These are phyloP conservation scores for Phengaris alcon DNA, from an alignment of 2,888 invertebrate species.

Conservation along the genomic window DNA sequence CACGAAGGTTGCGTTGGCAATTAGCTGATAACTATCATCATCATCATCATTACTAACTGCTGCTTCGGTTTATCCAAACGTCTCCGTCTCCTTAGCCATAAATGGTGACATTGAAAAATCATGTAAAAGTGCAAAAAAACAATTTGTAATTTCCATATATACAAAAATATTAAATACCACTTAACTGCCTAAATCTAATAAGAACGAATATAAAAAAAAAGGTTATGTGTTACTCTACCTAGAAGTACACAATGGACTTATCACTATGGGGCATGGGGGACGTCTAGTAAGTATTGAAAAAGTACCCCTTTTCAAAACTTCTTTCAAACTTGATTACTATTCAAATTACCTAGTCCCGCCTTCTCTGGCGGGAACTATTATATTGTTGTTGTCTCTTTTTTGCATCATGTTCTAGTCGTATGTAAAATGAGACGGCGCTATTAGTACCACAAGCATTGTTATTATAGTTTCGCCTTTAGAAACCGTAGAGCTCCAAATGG, in stretches of 20 bases:
- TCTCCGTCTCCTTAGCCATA: too few relatives aligned
- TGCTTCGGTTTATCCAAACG: too few relatives aligned
- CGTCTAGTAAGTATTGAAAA: slow-evolving; percentile 44
- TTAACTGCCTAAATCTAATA: background rate
- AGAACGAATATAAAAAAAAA: background rate
- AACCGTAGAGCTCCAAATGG: slow-evolving; percentile 42
- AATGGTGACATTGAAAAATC: too few relatives aligned
- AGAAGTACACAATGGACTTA: background rate
- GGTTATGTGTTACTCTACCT: background rate
- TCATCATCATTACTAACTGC: too few relatives aligned
- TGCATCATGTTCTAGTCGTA: slow-evolving; percentile 40
- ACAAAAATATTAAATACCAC: too few relatives aligned
- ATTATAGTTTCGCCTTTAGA: slow-evolving; percentile 61
- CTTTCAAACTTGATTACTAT: slow-evolving; percentile 73
- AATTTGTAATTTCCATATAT: too few relatives aligned
- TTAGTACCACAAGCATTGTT: slow-evolving; percentile 63
- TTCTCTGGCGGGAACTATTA: slow-evolving; percentile 45
- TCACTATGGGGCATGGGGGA: background rate
- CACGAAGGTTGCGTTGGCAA: too few relatives aligned
- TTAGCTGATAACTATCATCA: too few relatives aligned
- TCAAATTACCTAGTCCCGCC: slow-evolving; percentile 70
- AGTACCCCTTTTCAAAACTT: slow-evolving; percentile 71
- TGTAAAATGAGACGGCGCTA: slow-evolving; percentile 57
- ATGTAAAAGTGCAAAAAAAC: too few relatives aligned
- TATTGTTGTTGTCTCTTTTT: slow-evolving; percentile 51